These are phyloP conservation scores for Gymnopithys bicolor DNA, from an alignment of 2,797 vertebrate genomes.

Conservation along the genomic window DNA sequence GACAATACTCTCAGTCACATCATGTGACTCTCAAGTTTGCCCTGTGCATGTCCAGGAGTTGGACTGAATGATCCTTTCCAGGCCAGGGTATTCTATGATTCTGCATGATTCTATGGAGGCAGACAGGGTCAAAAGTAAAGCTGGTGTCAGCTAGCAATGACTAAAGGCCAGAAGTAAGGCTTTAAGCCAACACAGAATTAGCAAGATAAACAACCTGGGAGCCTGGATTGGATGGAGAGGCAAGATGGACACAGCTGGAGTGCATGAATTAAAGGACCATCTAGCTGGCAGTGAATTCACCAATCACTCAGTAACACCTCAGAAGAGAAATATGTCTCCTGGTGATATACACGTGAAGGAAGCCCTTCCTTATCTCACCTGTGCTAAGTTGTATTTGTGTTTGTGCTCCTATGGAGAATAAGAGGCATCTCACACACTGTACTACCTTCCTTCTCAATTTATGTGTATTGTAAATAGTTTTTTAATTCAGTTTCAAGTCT, in stretches of 20 bases:
- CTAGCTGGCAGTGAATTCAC: background rate
- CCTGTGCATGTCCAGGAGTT: background rate
- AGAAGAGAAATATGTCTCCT: background rate
- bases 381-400: background rate
- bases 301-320: background rate
- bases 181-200: background rate
- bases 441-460: background rate
- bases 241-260: background rate
- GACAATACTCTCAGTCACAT: background rate
- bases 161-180: background rate
- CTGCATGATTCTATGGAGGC: background rate
- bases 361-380: background rate
- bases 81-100: background rate
- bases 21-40: background rate
- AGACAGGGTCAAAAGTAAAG: background rate
- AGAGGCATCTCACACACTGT: background rate
- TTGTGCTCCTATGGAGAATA: background rate
- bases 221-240: background rate
- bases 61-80: background rate
- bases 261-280: background rate
- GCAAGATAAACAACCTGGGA: background rate
- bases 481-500: constrained; percentile 42
- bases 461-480: background rate
- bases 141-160: background rate
- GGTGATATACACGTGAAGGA: background rate